Base-by-base conservation (phyloP, 2,113 vertebrate species). In the Empidonax traillii region DNA sequence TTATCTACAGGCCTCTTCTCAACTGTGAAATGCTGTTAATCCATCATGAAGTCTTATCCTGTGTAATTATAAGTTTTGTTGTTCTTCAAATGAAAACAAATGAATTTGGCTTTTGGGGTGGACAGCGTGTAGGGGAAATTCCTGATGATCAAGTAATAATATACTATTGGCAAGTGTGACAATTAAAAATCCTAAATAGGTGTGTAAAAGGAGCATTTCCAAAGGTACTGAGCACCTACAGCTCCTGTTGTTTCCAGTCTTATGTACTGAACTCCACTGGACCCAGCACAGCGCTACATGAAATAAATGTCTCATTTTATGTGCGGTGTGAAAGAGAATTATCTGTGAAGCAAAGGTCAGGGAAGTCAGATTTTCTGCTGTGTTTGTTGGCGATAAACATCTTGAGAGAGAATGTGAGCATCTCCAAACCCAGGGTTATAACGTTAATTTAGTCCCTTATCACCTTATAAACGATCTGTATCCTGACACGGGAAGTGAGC, bases 11-110 rank as follows among this genome's bases (percentile, higher is more conserved):
- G 58, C 49, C 72, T 62, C 14, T 76, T 93, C 93, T 96, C 90
- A 95, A 17, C 89, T n/a, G 56, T 51, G 31, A 37, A 87, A 95
- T 81, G 93, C 91, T 88, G 77, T 97, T 97, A 97, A 98, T 97
- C 97, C 95, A 84, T 93, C 69, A 62, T 69, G 88, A 96, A 94
- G 73, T 53, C 67, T 81, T 79, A 88, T 93, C 63, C 55, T 74
- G 47, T 91, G 76, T 73, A 53, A 92, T 88, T 65, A 58, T 8
- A 37, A 55, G 16, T 84, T 88, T 83, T 79, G 76, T 84, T 71
- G 28, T 52, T 90, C 71, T 62, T 62, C 61, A 49, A 68, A 82
- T 56, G 53, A 72, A 94, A 91, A 84, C 58, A 84, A 90, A 94
- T 55, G 0, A 47, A 63, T 75, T 75, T 83, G 73, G 56, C 52